These are phyloP conservation scores for Rotaria magnacalcarata DNA, from an alignment of 2,888 invertebrate species.

Conservation along the genomic window DNA sequence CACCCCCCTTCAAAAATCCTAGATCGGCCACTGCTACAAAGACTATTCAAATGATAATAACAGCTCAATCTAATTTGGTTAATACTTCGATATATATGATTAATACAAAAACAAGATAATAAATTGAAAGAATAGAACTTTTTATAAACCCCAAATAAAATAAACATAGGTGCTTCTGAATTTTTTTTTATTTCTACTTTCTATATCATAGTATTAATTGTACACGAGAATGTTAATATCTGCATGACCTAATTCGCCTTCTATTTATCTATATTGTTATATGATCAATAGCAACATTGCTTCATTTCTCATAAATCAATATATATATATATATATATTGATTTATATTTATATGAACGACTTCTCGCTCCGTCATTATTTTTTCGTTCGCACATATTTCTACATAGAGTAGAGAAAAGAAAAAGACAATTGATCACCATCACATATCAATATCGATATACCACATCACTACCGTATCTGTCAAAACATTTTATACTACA, in stretches of 20 bases:
- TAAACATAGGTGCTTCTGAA: too few relatives aligned
- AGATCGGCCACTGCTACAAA: too few relatives aligned
- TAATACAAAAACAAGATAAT: too few relatives aligned
- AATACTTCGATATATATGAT: too few relatives aligned
- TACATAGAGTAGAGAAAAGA: not conserved
- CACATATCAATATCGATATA: not conserved
- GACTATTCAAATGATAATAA: too few relatives aligned
- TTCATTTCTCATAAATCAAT: conserved; percentile 31
- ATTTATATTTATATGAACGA: not conserved
- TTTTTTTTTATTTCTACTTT: too few relatives aligned
- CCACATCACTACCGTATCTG: conserved; percentile 19
- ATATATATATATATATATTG: not conserved
- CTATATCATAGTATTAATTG: too few relatives aligned
- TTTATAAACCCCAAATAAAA: too few relatives aligned
- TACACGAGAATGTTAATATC: not conserved
- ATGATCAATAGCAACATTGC: conserved; percentile 15
- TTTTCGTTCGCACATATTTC: conserved; percentile 8
- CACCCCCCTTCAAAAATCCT: too few relatives aligned
- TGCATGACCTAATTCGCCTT: conserved; percentile 12
- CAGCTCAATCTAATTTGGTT: too few relatives aligned
- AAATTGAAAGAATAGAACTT: too few relatives aligned
- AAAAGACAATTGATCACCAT: not conserved
- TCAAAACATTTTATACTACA: conserved; percentile 25
- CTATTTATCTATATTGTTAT: conserved; percentile 13
- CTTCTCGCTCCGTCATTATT: not conserved